These are phyloP conservation scores for Prionailurus viverrinus DNA, from an alignment of 2,113 vertebrate species.

Conservation along the genomic window DNA sequence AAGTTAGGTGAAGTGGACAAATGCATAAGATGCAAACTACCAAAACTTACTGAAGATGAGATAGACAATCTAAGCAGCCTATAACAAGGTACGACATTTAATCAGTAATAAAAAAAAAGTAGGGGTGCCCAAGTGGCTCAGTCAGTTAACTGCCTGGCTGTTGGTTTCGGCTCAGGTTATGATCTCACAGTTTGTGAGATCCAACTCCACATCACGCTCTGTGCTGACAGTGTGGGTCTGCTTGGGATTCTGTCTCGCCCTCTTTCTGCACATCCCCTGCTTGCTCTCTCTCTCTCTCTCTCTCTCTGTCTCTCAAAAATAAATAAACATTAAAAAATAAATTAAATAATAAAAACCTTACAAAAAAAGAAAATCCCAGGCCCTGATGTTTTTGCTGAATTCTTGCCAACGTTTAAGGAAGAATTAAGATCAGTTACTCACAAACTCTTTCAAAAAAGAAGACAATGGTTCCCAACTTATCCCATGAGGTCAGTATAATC, in stretches of 20 bases:
- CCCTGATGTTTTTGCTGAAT: not conserved
- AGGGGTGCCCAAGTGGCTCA: no score
- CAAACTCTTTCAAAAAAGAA: not conserved
- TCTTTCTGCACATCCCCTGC: no score
- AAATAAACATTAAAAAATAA: no score
- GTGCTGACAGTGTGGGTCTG: no score
- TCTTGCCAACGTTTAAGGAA: not conserved
- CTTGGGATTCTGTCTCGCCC: no score
- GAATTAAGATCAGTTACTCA: not conserved
- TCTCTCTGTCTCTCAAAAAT: no score
- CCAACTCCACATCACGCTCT: no score
- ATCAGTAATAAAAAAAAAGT: not conserved
- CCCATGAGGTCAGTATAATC: not conserved
- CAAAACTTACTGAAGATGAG: not conserved
- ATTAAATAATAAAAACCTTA: not conserved
- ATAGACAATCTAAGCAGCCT: not conserved
- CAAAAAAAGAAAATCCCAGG: not conserved
- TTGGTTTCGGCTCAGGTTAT: no score
- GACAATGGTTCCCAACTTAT: not conserved
- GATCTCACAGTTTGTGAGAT: no score
- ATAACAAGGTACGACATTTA: not conserved
- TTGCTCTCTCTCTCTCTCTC: no score
- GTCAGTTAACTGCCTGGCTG: no score
- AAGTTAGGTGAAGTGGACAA: not conserved
- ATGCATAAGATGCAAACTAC: not conserved